Percentiles rank a stretch among this genome's conserved stretches.
Conservation (phyloP, 92 coral and sea anemone species). For the Virgularia gustaviana region DNA sequence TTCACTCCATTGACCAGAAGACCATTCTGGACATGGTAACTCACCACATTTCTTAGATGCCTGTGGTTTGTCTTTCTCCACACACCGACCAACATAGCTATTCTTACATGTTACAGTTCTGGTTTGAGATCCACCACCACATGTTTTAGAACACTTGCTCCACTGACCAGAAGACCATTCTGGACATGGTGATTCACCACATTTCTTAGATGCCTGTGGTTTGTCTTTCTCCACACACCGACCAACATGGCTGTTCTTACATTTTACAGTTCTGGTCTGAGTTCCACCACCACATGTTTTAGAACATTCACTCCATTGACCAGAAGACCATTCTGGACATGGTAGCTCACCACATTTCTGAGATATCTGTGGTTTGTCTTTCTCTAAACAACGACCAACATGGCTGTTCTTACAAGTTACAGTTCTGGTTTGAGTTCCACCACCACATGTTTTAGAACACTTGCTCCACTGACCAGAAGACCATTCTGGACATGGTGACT, state of each 20-base stretch:
- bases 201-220: constrained; percentile 1
- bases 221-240: constrained; percentile 11
- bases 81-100: constrained; percentile 23
- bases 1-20: constrained; percentile 5
- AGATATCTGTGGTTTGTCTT: not conserved
- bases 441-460: constrained; percentile 52
- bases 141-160: constrained; percentile 22
- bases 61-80: not conserved
- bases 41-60: constrained; percentile 3
- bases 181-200: constrained; percentile 14
- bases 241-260: constrained; percentile 38
- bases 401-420: constrained; percentile 54
- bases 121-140: constrained; percentile 13
- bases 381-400: not conserved
- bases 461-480: constrained; percentile 35
- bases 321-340: constrained; percentile 27
- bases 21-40: constrained; percentile 13
- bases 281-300: constrained; percentile 44
- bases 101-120: constrained; percentile 17
- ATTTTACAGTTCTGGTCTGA: constrained; percentile 40
- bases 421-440: constrained; percentile 27
- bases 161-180: constrained; percentile 3
- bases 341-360: constrained; percentile 5
- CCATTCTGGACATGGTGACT: constrained; percentile 35
- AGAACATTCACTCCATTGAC: constrained; percentile 30